Percentiles rank a stretch among this genome's conserved stretches.
Evolutionary conservation across 2,888 invertebrate species (phyloP).

Genomic region (Tachina lurida): DNA sequence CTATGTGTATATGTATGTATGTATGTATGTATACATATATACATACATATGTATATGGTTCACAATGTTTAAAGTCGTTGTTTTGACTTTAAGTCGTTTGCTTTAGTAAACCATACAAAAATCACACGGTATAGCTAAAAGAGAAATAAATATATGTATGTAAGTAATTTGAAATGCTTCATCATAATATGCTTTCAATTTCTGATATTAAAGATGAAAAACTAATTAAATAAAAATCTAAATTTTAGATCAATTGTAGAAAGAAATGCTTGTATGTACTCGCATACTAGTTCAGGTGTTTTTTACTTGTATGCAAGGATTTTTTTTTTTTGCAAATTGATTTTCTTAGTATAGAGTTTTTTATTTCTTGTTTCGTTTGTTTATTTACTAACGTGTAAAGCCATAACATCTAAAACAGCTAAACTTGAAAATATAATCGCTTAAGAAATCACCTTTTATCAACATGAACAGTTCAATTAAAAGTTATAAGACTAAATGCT

Average conservation of each 20-base stretch:
- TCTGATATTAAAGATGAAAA: slow-evolving; percentile 10
- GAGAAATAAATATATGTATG: background rate
- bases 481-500: background rate
- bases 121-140: slow-evolving; percentile 13
- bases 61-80: slow-evolving; percentile 19
- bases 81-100: background rate
- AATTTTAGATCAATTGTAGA: slow-evolving; percentile 5
- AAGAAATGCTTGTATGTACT: background rate
- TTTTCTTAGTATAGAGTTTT: no score
- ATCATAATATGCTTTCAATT: slow-evolving; percentile 43
- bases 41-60: slow-evolving; percentile 48
- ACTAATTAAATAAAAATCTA: slow-evolving; percentile 21
- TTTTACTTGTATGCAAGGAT: background rate
- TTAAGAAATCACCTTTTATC: background rate
- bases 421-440: background rate
- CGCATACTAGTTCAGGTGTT: background rate
- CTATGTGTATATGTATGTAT: no score
- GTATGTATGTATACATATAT: no score
- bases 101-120: slow-evolving; percentile 39
- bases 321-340: no score
- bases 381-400: background rate
- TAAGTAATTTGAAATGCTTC: slow-evolving; percentile 23
- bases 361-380: background rate
- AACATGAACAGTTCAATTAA: background rate
- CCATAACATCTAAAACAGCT: background rate